Base-by-base conservation (phyloP, 2,797 vertebrate genomes). In the Mormyrus proboscirostris region DNA sequence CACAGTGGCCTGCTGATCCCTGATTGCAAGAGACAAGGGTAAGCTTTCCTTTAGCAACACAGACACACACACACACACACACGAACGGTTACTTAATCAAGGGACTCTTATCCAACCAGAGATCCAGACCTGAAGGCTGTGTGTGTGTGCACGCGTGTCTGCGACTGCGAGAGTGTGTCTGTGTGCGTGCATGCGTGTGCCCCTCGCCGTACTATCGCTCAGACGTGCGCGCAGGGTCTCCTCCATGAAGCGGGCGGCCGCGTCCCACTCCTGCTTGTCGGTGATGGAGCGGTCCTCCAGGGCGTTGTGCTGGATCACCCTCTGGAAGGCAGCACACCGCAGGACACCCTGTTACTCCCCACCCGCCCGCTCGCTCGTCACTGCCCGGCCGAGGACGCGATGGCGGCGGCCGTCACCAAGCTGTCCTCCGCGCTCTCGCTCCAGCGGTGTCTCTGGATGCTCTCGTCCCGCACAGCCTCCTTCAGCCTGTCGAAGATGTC, bases 401-500 rank as follows among this genome's bases (percentile, higher is more conserved):
- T 0, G 19, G 16, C 0, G 38, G 14, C 0, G 88, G 62, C 47
- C 55, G 92, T 95, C 96, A 99, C 99, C 98, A 99, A 94, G 93
- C 98, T 99, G 94, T 99, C 99, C 94, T 97, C 97, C 0, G 99
- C 98, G 89, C 96, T 96, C 92, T 99, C 98, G 44, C 99, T 99
- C 99, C 99, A 99, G 91, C 97, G 98, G 93, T 99, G 99, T 82
- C 98, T 96, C 91, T 99, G 99, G 91, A 99, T 97, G 92, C 97
- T 98, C 94, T 99, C 99, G 87, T 99, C 99, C 92, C 97, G 99
- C 85, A 99, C 98, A 0, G 98, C 97, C 93, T 99, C 97, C 93
- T 99, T 99, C 90, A 99, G 94, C 93, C 98, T 99, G 94, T 99
- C 98, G 92, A 99, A 99, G 92, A 99, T 99, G 93, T 99, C 97